These are phyloP conservation scores for Saxidomus purpurata DNA, from an alignment of 1,140 invertebrate genomes.

Conservation along the genomic window DNA sequence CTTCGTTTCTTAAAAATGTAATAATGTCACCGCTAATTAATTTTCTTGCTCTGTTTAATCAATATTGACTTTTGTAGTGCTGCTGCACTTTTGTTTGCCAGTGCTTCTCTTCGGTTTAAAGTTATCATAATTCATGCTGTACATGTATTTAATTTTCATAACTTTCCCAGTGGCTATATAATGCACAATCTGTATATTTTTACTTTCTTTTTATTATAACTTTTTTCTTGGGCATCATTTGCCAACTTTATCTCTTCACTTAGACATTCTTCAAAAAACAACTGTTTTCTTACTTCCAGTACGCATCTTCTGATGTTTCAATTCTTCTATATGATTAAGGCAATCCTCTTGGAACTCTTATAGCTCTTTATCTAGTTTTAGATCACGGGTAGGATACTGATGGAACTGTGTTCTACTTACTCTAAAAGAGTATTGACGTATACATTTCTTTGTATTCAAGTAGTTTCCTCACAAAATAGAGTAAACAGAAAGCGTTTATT, in stretches of 20 bases:
- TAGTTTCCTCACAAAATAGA: too few relatives aligned
- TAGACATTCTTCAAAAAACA: conserved; percentile 13
- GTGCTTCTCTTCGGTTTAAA: neutral
- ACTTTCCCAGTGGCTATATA: neutral
- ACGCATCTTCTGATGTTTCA: conserved; percentile 40
- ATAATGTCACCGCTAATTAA: neutral
- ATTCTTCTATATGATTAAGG: conserved; percentile 31
- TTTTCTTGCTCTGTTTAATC: neutral
- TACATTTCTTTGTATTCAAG: too few relatives aligned
- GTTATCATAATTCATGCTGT: neutral
- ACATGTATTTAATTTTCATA: conserved; percentile 18
- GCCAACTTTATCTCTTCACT: conserved; percentile 31
- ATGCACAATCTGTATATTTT: too few relatives aligned
- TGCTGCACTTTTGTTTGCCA: neutral
- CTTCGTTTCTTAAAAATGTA: neutral
- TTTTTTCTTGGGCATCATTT: neutral
- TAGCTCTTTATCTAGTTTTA: too few relatives aligned
- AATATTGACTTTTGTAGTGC: neutral
- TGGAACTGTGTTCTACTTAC: too few relatives aligned
- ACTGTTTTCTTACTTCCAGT: conserved; percentile 30
- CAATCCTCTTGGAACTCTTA: conserved; percentile 32
- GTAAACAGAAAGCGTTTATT: too few relatives aligned
- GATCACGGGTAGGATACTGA: too few relatives aligned
- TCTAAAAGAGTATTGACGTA: too few relatives aligned
- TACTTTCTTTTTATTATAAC: neutral